phyloP scores from a whole-genome alignment of 2,113 vertebrate genomes.

The Chaetodon trifascialis region DNA sequence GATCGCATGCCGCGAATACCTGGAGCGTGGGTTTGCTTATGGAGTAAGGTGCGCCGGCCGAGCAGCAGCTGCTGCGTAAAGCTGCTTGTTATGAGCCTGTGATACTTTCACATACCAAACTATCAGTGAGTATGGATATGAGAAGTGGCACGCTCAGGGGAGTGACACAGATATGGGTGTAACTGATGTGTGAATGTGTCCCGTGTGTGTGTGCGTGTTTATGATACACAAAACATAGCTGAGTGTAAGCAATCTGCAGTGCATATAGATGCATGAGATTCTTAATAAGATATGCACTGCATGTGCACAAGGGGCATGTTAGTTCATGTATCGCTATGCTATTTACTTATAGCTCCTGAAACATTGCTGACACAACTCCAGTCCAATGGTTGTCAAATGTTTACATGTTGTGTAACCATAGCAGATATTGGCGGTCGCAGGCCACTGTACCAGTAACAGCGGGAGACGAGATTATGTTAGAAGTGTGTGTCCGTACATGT shows the following conservation, averaged over 20 bases:
- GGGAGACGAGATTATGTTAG: constrained; percentile 21
- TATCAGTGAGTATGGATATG: constrained; percentile 53
- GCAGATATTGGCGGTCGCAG: constrained; percentile 21
- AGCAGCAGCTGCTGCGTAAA: constrained; percentile 74
- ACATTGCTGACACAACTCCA: constrained; percentile 42
- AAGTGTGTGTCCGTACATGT: constrained; percentile 53
- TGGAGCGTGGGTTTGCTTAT: constrained; percentile 73
- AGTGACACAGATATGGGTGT: constrained; percentile 70
- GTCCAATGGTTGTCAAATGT: constrained; percentile 1
- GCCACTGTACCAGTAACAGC: constrained; percentile 5
- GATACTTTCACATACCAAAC: constrained; percentile 71
- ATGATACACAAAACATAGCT: constrained; percentile 46
- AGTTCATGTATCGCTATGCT: constrained; percentile 23
- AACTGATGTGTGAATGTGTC: constrained; percentile 63
- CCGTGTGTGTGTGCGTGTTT: constrained; percentile 51
- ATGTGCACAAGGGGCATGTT: constrained; percentile 37
- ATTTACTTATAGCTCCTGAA: constrained; percentile 43
- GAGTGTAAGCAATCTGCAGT: constrained; percentile 40
- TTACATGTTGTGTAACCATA: constrained; percentile 29
- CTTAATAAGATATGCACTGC: constrained; percentile 47
- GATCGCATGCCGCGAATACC: constrained; percentile 67
- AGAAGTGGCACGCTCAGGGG: constrained; percentile 66
- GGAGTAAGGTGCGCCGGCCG: constrained; percentile 69
- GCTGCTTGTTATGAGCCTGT: constrained; percentile 64
- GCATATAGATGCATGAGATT: constrained; percentile 58